phyloP scores from a whole-genome alignment of 2,888 invertebrate species.

The Cynaeus angustus region DNA sequence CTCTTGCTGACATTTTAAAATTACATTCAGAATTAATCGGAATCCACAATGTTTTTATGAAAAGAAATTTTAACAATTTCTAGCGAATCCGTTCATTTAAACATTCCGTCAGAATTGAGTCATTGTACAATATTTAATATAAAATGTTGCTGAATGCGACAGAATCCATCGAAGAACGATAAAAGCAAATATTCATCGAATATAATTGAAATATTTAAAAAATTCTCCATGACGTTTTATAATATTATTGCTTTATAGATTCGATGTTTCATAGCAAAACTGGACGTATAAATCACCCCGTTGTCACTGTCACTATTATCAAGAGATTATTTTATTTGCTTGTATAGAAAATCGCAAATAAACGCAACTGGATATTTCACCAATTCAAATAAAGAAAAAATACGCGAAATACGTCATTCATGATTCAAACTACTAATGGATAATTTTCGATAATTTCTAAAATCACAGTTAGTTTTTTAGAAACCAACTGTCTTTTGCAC shows the following conservation, averaged over 20 bases:
- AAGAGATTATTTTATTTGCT: conserved; percentile 43
- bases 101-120: conserved; percentile 20
- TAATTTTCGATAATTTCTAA: conserved; percentile 3
- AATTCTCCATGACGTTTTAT: too few relatives aligned
- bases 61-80: conserved; percentile 30
- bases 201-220: too few relatives aligned
- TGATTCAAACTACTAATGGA: neutral
- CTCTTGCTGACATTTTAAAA: conserved; percentile 25
- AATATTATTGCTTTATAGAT: conserved; percentile 42
- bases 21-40: conserved; percentile 21
- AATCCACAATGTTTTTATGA: conserved; percentile 27
- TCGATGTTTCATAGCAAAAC: conserved; percentile 48
- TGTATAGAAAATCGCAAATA: neutral
- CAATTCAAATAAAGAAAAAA: neutral
- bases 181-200: too few relatives aligned
- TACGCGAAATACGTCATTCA: neutral
- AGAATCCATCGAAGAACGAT: neutral
- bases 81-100: conserved; percentile 15
- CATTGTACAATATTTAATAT: conserved; percentile 22
- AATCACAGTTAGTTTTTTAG: neutral
- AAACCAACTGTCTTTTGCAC: neutral
- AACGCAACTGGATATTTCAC: neutral
- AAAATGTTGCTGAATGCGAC: too few relatives aligned
- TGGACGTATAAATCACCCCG: conserved; percentile 37
- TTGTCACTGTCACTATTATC: conserved; percentile 47